Evolutionary conservation across 2,797 vertebrate species (phyloP).

Genomic region (Microctenopoma stevenorrisi): DNA sequence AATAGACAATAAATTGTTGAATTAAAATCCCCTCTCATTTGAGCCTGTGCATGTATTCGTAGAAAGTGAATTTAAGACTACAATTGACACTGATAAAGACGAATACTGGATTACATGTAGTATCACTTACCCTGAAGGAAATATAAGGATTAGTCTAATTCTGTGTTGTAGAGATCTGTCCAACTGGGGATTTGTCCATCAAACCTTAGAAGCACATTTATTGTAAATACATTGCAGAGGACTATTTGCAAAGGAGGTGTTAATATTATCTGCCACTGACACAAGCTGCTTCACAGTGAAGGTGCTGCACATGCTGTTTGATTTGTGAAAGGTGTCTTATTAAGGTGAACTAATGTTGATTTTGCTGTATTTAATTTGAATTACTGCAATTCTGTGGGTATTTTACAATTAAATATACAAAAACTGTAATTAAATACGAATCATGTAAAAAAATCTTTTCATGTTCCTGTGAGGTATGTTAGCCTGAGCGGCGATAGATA

Average conservation of each 20-base stretch:
- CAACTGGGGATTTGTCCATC: slow-evolving; percentile 66
- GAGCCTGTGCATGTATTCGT: slow-evolving; percentile 42
- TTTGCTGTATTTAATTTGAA: slow-evolving; percentile 2
- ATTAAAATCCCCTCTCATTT: slow-evolving; percentile 52
- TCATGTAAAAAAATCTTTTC: background rate
- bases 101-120: slow-evolving; percentile 65
- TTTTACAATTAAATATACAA: no score
- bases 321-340: slow-evolving; percentile 8
- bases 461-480: no score
- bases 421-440: background rate
- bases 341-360: slow-evolving; percentile 1
- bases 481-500: no score
- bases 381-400: background rate
- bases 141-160: slow-evolving; percentile 71
- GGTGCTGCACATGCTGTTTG: slow-evolving; percentile 3
- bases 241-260: slow-evolving; percentile 43
- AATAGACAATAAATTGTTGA: slow-evolving; percentile 26
- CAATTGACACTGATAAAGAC: slow-evolving; percentile 51
- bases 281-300: slow-evolving; percentile 1
- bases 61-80: slow-evolving; percentile 58
- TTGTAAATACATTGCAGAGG: slow-evolving; percentile 32
- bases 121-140: slow-evolving; percentile 65
- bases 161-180: slow-evolving; percentile 61
- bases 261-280: slow-evolving; percentile 22
- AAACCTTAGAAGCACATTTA: slow-evolving; percentile 36